Evolutionary conservation across 2,888 invertebrate species (phyloP).

Genomic region (Epinotia ramella): DNA sequence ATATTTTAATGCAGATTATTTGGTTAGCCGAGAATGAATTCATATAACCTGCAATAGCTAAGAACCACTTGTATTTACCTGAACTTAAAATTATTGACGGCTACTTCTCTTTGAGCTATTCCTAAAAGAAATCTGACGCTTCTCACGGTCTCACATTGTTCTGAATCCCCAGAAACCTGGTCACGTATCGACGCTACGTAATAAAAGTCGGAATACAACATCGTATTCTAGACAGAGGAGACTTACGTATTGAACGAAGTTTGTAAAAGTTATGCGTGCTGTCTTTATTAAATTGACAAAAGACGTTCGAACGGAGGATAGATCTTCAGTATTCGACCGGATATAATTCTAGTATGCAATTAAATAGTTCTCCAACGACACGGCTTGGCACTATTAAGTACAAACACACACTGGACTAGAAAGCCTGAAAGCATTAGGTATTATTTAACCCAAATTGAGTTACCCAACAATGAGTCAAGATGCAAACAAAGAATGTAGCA

Average conservation of each 20-base stretch:
- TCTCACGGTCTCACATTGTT: slow-evolving; percentile 3
- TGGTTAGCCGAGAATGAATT: background rate
- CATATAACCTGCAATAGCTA: too few relatives aligned
- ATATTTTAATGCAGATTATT: background rate
- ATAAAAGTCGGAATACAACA: slow-evolving; percentile 23
- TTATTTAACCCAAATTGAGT: too few relatives aligned
- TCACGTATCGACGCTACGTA: slow-evolving; percentile 27
- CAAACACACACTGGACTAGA: too few relatives aligned
- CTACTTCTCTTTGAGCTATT: background rate
- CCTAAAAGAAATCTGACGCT: background rate
- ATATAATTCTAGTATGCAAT: too few relatives aligned
- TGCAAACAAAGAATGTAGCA: too few relatives aligned
- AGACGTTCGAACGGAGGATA: background rate
- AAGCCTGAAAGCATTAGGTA: too few relatives aligned
- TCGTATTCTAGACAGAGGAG: slow-evolving; percentile 9
- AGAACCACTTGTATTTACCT: too few relatives aligned
- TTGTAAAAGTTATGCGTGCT: background rate
- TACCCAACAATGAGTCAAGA: too few relatives aligned
- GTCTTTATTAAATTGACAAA: background rate
- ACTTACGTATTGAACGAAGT: background rate
- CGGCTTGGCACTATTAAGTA: too few relatives aligned
- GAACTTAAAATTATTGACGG: too few relatives aligned
- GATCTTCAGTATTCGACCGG: too few relatives aligned
- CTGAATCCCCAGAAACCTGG: slow-evolving; percentile 6
- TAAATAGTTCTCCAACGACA: too few relatives aligned